Base-by-base conservation (phyloP, 2,888 invertebrate genomes). In the Callinectes sapidus region DNA sequence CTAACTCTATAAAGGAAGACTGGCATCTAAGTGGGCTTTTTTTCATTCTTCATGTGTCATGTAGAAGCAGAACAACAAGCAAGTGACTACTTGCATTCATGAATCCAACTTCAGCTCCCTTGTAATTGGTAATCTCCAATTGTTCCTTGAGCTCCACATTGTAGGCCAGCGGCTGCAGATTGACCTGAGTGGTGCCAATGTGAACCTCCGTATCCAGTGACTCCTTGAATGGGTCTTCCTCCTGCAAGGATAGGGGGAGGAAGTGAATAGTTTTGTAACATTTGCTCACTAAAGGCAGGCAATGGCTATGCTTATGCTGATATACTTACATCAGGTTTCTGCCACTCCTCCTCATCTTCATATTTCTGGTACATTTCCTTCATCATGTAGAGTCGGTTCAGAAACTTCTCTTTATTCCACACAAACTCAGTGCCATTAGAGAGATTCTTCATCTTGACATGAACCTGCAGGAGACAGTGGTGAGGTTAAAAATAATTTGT, bases 291-390 rank as follows among this genome's bases (percentile, higher is more conserved):
- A 18, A 55, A 18, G 14, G 16, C 16, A 18, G 0, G 16, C 16
- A 55, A 55, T 16, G 55, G 10, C 0, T 23, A 71, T n/a, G 8
- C 66, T 23, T n/a, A 86, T 32, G 35, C 55, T 23, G n/a, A 54
- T 16, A 54, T 14, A n/a, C 95, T 95, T 93, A 96, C 96, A 95
- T 95, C 95, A 16, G 96, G 95, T 86, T 96, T 94, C 91, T 96
- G 95, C 96, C 96, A 96, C 14, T 96, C 95, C 42, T 96, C 96
- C 14, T 96, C 96, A 77, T 96, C 96, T 94, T 96, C 95, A 95
- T 96, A 96, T 91, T 96, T 96, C 94, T 96, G 95, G 95, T 96
- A 96, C 96, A 96, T 96, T 95, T 96, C 96, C 95, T 96, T 96
- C 96, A 96, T 96, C 89, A 96, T 95, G 95, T 96, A 96, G 95